Evolutionary conservation across 1,140 invertebrate species (phyloP), one percentile per base, ranked within the genome.

Genomic region (Trichonephila clavipes): DNA sequence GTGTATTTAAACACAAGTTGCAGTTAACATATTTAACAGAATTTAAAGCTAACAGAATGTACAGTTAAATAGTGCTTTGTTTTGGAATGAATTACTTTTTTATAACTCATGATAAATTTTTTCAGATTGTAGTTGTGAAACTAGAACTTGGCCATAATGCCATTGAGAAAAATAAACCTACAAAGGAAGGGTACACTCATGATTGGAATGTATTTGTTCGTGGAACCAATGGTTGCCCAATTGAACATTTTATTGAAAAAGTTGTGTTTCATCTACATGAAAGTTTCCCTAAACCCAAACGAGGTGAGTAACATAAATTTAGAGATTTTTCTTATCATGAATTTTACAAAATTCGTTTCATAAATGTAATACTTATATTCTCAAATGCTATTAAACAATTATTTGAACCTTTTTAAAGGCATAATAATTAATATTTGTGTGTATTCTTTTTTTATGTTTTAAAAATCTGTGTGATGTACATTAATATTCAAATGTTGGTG

Each of bases 171-270:
- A 97, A 97, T 24, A 97, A 98, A 95, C 97, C 97, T 94, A 98
- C 98, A 14, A 97, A 97, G 24, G 97, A 98, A 96, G 98, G 98
- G 21, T 99, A 98, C 95, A 99, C 99, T 94, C 99, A 99, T 96
- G 98, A 99, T 95, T 99, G 99, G 99, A 98, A 98, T 96, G 97
- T 99, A n/a, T 99, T 98, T 96, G 98, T 99, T 7, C 96, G 97
- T 94, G 98, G 98, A 92, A 97, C 97, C 94, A 98, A 99, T 95
- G 97, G 97, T 94, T 97, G 97, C 94, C 97, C 98, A 95, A 98
- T 99, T 94, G 97, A 98, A 94, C 97, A 98, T 95, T 99, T 98
- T 96, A 97, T 99, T 69, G 98, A 99, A 86, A 99, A 98, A 97
- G 98, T 99, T 94, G 97, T 99, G 6, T 99, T 99, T 96, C 96